Percentiles rank a stretch among this genome's conserved stretches.
Evolutionary conservation across 2,113 vertebrate species (phyloP).

Genomic region (Spea bombifrons): DNA sequence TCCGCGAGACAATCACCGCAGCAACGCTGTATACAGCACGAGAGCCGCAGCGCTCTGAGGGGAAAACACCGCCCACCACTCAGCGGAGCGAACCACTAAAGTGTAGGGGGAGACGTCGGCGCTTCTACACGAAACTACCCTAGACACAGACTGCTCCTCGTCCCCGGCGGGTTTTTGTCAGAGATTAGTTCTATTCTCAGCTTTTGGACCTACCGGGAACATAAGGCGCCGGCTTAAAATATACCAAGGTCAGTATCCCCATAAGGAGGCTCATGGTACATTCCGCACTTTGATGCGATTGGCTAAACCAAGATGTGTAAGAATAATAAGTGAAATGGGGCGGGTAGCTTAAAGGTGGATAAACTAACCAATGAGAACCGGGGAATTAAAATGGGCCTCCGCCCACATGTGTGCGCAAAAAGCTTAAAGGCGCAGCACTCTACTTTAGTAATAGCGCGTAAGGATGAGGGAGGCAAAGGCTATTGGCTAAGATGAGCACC

Average conservation of each 20-base stretch:
- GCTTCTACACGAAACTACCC: no score
- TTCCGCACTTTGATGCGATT: background rate
- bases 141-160: no score
- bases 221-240: no score
- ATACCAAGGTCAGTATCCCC: background rate
- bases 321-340: background rate
- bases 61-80: background rate
- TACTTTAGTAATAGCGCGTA: no score
- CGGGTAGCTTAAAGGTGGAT: background rate
- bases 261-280: background rate
- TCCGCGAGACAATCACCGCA: background rate
- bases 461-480: no score
- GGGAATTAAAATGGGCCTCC: background rate
- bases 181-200: no score
- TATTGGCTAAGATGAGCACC: no score
- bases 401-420: background rate
- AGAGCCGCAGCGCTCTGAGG: background rate
- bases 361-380: background rate
- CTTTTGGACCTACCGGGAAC: no score
- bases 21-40: conserved; percentile 2
- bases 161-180: no score
- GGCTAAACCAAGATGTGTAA: background rate
- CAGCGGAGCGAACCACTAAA: background rate
- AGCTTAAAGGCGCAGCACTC: background rate
- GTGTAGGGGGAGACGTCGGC: background rate